Evolutionary conservation across 2,888 invertebrate species (phyloP), one percentile per base, ranked within the genome.

Genomic region (Torymus texanus): DNA sequence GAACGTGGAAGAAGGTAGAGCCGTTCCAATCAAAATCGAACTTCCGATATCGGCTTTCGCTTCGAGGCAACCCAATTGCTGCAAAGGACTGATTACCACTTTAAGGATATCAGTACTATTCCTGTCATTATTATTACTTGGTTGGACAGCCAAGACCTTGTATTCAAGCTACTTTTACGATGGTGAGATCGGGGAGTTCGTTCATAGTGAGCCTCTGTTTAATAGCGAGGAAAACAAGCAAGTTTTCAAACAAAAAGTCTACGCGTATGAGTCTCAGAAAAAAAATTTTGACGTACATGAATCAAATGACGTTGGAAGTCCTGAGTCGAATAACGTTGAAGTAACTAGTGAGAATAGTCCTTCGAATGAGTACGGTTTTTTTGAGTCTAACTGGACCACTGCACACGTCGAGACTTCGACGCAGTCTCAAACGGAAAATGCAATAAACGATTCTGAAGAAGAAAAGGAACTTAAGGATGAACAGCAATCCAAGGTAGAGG

Each of bases 1-100:
- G 11, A 70, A 79, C 18, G 74, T 74, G 18, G 79, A 79, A 63
- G 81, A 81, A 50, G 81, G 81, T 12, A 59, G 21, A 18, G 1
- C 50, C 29, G 10, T 55, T 5, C 78, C 81, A 55, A 65, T 73
- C 18, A 76, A 74, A 55, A 79, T 81, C 10, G 70, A 81, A 67
- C 14, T 81, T 10, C 79, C 81, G 0, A 14, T 70, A 13, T 65
- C 72, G 5, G 24, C 73, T 4, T 55, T 76, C 1, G 13, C 18
- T 2, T 21, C 24, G n/a, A 71, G 29, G 0, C 41, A 41, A 41
- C 41, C 41, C 8, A 58, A 55, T n/a, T 78, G 61, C 51, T 81
- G 73, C 51, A 72, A 51, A 16, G 72, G 14, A 56, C 8, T 73
- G 21, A 21, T 76, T 2, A 58, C 21, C 1, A 29, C 21, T 0